Base-by-base conservation (phyloP, 2,888 invertebrate genomes). In the Neria commutata region DNA sequence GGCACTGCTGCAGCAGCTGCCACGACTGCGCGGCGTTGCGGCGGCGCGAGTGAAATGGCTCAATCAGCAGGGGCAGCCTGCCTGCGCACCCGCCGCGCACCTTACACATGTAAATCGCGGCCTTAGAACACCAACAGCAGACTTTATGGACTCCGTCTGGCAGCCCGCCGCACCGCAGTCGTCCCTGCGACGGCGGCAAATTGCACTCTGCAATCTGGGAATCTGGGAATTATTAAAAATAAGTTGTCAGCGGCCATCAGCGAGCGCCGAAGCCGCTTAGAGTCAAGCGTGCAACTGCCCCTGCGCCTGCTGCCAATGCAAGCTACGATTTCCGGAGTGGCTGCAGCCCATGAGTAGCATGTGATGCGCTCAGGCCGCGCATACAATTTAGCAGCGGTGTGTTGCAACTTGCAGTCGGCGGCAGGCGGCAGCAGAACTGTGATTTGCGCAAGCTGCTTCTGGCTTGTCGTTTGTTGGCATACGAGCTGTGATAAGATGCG, bases 231-330 rank as follows among this genome's bases (percentile, higher is more conserved):
- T 42, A 42, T 42, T 42, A 42, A 42, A 42, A 42, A 42, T 42
- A 42, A 42, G 21, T 42, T 42, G 42, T 42, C 19, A 42, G 42
- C 19, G 21, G n/a, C 14, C 21, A 42, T 17, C 42, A 4, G 42
- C 29, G 29, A 29, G 29, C 21, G 17, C 19, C 19, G 19, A 19
- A 19, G 17, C 42, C 5, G 19, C 64, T 64, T 63, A 64, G 62
- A 64, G 62, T 64, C 64, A 64, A 64, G 62, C 63, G 42, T 17
- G 21, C 29, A 29, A 29, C 29, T 6, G 29, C 29, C 29, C 6
- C 29, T 8, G 29, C 29, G 29, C 6, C 37, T 42, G 42, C 42
- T 5, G 58, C 62, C 6, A n/a, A n/a, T n/a, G 16, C 37, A 14
- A n/a, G n/a, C 37, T n/a, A 37, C 37, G 37, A 37, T 37, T n/a